These are phyloP conservation scores for Conger conger DNA, from an alignment of 2,113 vertebrate species.

Conservation along the genomic window DNA sequence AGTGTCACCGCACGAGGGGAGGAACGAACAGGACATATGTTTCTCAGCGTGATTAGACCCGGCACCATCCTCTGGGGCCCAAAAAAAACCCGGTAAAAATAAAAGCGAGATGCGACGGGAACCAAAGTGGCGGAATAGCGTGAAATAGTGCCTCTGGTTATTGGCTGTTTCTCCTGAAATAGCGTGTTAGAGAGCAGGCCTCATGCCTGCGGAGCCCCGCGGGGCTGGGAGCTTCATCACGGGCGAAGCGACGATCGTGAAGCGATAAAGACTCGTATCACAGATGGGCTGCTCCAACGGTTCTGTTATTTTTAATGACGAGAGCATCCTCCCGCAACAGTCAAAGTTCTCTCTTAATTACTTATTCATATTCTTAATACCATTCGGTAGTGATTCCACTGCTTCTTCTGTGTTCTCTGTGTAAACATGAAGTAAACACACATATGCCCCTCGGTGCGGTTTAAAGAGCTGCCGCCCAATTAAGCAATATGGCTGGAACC, in stretches of 20 bases:
- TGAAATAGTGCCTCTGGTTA: conserved; percentile 57
- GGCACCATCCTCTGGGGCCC: conserved; percentile 50
- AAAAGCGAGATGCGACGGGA: conserved; percentile 51
- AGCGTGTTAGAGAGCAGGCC: neutral
- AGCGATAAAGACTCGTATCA: neutral
- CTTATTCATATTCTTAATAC: too few relatives aligned
- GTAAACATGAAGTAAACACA: too few relatives aligned
- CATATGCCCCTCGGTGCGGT: too few relatives aligned
- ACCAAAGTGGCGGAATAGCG: conserved; percentile 42
- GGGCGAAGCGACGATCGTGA: neutral
- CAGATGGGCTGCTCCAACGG: too few relatives aligned
- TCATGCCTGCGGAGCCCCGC: conserved; percentile 26
- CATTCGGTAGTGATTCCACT: too few relatives aligned
- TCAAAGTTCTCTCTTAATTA: too few relatives aligned
- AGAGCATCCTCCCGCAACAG: too few relatives aligned
- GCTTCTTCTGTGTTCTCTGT: too few relatives aligned
- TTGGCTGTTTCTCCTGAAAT: conserved; percentile 42
- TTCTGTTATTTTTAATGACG: neutral
- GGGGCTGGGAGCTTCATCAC: conserved; percentile 40
- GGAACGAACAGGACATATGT: conserved; percentile 47
- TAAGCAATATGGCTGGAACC: too few relatives aligned
- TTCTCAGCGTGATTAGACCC: conserved; percentile 60
- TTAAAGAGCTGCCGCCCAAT: too few relatives aligned
- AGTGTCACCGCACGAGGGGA: neutral
- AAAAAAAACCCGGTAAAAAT: conserved; percentile 38